A percentile compares a stretch with the other conserved stretches of the same genome.
Conservation (phyloP, 2,113 vertebrate genomes). For the Edolisoma coerulescens region DNA sequence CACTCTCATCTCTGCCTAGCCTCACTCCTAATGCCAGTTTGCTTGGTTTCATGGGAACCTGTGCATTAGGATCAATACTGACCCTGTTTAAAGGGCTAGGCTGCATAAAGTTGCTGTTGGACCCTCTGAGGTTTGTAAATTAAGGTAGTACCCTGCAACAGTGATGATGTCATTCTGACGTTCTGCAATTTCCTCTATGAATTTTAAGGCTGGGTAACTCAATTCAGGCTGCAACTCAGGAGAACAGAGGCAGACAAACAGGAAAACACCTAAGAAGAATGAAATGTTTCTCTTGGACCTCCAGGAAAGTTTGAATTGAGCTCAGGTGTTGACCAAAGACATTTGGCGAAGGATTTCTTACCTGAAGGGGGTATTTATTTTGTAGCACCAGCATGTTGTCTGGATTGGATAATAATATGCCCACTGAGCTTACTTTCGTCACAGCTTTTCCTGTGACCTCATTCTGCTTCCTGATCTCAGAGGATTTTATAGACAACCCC, state of each 20-base stretch:
- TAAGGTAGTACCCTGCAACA: background rate
- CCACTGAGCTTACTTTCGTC: background rate
- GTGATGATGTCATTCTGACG: background rate
- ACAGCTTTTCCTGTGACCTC: conserved; percentile 12
- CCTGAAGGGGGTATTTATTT: background rate
- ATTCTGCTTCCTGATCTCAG: background rate
- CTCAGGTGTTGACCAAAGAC: background rate
- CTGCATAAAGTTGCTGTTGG: background rate
- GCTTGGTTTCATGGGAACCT: background rate
- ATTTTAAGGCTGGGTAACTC: background rate
- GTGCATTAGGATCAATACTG: background rate
- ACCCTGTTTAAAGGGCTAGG: background rate
- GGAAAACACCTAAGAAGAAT: conserved; percentile 11
- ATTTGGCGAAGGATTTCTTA: background rate
- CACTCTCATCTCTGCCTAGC: background rate
- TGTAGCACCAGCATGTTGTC: background rate
- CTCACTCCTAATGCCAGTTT: background rate
- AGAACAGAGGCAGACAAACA: background rate
- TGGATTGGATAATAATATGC: background rate
- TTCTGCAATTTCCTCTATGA: background rate
- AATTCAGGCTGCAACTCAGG: background rate
- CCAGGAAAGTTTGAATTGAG: background rate
- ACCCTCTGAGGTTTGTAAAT: background rate
- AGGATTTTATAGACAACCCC: background rate
- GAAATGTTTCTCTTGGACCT: background rate